These are phyloP conservation scores for Terebella lapidaria DNA, from an alignment of 2,888 invertebrate genomes.

Conservation along the genomic window DNA sequence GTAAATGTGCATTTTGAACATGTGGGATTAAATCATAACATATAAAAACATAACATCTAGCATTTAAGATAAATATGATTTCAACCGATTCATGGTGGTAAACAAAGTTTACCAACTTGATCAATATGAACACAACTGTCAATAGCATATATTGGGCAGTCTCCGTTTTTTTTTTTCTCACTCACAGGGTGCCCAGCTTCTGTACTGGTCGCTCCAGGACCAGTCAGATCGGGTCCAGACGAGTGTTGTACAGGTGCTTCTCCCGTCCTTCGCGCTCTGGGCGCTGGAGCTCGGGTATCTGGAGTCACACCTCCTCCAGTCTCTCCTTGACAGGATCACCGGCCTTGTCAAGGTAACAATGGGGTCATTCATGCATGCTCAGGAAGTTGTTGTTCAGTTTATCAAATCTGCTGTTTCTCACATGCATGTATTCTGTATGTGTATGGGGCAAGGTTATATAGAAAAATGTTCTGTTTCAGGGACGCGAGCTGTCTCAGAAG, in stretches of 20 bases:
- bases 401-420: no score
- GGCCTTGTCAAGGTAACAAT: constrained; percentile 40
- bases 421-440: no score
- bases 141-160: not conserved
- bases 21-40: not conserved
- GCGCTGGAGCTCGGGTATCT: constrained; percentile 58
- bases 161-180: not conserved
- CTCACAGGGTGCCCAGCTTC: constrained; percentile 57
- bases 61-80: not conserved
- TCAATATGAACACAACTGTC: not conserved
- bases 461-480: not conserved
- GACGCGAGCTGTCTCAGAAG: not conserved
- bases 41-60: not conserved
- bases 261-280: constrained; percentile 66
- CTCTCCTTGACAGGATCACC: constrained; percentile 43
- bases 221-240: constrained; percentile 58
- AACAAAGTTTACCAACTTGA: no score
- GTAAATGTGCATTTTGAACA: not conserved
- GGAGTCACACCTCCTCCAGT: constrained; percentile 46
- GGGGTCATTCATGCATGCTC: no score
- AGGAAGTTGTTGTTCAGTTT: no score
- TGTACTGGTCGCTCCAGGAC: constrained; percentile 61
- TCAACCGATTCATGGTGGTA: not conserved
- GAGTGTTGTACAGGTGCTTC: constrained; percentile 58
- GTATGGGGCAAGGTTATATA: no score